Evolutionary conservation across 2,797 vertebrate species (phyloP), one percentile per base, ranked within the genome.

Genomic region (Oreochromis mossambicus): DNA sequence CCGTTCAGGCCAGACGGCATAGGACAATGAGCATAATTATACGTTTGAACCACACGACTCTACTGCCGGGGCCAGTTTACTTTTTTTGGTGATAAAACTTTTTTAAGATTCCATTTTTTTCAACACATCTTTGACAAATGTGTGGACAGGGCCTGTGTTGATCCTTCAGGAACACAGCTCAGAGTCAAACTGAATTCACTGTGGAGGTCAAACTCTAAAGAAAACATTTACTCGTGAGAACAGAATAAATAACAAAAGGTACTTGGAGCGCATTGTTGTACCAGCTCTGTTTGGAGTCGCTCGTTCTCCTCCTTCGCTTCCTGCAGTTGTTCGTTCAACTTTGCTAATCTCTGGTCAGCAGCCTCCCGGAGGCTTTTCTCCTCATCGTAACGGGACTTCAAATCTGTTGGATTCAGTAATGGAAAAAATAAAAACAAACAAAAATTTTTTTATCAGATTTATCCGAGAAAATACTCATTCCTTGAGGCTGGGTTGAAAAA

Each of bases 371-470:
- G 96, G 91, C 98, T 97, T 91, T 94, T 97, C 95, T 98, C 98
- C 94, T 99, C 98, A 94, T 99, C 99, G 52, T 98, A 98, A 61
- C 97, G 97, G 38, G 98, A 97, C 92, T 99, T 99, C 80, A 99
- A 88, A 83, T 99, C 99, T 99, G 94, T 77, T 7, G 17, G 5
- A 86, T 77, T 73, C 5, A 87, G 77, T 10, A 12, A 73, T 43
- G 75, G 41, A 26, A 79, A 76, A 51, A 13, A 55, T 8, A 3
- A 66, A 29, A 52, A 61, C 43, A 55, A 43, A n/a, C 26, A 4
- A 4, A 61, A 1, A 8, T 3, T 32, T 19, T 7, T 0, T n/a
- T 34, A 61, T 51, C 3, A 51, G 17, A 75, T 75, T 50, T 75
- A 34, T 11, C 26, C 46, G 0, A 0, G 5, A 51, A 51, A 32